Percentiles rank a stretch among this genome's conserved stretches.
These are phyloP conservation scores for Pachymerium ferrugineum DNA, from an alignment of 2,888 invertebrate species.

Conservation along the genomic window DNA sequence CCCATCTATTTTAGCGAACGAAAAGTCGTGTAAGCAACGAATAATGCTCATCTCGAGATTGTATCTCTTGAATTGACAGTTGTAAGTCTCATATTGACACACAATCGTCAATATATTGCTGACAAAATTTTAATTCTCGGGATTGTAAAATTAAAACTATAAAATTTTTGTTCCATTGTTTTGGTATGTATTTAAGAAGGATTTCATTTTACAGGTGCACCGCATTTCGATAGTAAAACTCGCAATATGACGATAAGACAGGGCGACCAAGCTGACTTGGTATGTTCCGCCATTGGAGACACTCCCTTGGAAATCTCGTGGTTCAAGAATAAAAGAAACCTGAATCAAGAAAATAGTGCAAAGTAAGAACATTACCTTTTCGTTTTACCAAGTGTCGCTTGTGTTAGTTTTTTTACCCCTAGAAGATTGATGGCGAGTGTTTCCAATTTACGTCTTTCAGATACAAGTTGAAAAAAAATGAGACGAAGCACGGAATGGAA, in stretches of 20 bases:
- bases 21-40: no score
- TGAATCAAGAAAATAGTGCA: slow-evolving; percentile 12
- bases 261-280: slow-evolving; percentile 44
- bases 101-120: no score
- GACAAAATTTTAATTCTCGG: no score
- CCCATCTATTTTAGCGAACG: no score
- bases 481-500: slow-evolving; percentile 5
- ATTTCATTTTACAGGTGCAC: slow-evolving; percentile 38
- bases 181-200: not conserved
- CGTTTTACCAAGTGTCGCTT: not conserved
- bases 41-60: no score
- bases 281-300: slow-evolving; percentile 47
- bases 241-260: slow-evolving; percentile 45
- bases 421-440: not conserved
- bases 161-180: not conserved
- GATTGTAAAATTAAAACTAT: not conserved
- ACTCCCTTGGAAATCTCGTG: slow-evolving; percentile 46
- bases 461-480: slow-evolving; percentile 16
- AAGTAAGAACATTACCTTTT: not conserved
- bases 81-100: no score
- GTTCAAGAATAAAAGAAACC: slow-evolving; percentile 41
- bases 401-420: not conserved
- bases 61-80: no score
- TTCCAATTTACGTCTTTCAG: not conserved
- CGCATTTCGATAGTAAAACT: slow-evolving; percentile 41